A percentile compares a stretch with the other conserved stretches of the same genome.
Evolutionary conservation across 1,140 invertebrate genomes (phyloP).

Genomic region (Phocides pigmalion): DNA sequence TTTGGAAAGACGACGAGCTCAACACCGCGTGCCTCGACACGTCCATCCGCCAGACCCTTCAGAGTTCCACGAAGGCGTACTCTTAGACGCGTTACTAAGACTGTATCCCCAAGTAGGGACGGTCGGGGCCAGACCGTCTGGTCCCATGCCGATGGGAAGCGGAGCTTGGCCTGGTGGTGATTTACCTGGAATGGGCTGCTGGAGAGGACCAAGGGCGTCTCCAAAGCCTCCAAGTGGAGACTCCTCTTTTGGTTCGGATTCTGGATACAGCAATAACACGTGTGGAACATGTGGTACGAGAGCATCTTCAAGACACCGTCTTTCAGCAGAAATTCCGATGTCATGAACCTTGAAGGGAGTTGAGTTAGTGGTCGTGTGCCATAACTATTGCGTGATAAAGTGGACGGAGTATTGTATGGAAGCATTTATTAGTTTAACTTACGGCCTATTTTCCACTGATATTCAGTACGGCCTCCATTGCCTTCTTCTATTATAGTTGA

Average conservation of each 20-base stretch:
- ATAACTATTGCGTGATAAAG: constrained; percentile 44
- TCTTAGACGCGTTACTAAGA: constrained; percentile 84
- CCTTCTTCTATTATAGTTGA: constrained; percentile 54
- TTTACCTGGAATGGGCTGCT: constrained; percentile 70
- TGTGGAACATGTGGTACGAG: constrained; percentile 83
- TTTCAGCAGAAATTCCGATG: constrained; percentile 60
- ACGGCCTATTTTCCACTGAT: constrained; percentile 54
- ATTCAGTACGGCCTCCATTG: constrained; percentile 55
- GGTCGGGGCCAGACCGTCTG: constrained; percentile 72
- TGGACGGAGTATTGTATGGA: constrained; percentile 28
- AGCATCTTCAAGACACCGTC: constrained; percentile 76
- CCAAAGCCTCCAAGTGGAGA: constrained; percentile 79
- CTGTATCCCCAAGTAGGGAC: constrained; percentile 85
- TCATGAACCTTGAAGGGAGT: constrained; percentile 45
- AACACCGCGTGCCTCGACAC: constrained; percentile 70
- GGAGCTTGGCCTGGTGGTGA: constrained; percentile 76
- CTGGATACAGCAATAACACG: constrained; percentile 85
- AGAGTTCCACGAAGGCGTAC: constrained; percentile 84
- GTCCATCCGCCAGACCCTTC: constrained; percentile 73
- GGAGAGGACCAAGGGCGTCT: constrained; percentile 75
- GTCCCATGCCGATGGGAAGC: constrained; percentile 62
- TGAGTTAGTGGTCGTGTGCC: constrained; percentile 38
- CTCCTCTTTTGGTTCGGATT: constrained; percentile 83
- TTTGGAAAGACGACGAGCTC: constrained; percentile 66
- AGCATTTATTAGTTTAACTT: constrained; percentile 49